phyloP scores from a whole-genome alignment of 2,797 vertebrate species.

The Botia kubotai region DNA sequence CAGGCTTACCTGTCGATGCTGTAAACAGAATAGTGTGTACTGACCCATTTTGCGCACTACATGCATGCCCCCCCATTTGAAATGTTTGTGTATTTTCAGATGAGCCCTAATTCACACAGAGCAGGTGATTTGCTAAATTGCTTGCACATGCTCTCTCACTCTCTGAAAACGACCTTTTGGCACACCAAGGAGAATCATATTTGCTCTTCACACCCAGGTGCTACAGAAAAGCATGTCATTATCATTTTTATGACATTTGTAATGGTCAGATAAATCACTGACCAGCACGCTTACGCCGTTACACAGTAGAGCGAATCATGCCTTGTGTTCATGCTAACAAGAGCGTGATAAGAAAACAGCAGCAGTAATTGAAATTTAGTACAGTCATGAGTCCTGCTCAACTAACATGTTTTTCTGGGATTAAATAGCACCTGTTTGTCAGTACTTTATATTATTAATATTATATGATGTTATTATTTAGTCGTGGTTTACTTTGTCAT shows the following conservation, averaged over 20 bases:
- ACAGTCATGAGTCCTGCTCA: not conserved
- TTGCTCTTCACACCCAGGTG: slow-evolving; percentile 60
- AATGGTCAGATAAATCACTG: slow-evolving; percentile 74
- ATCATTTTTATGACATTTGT: slow-evolving; percentile 77
- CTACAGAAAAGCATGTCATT: slow-evolving; percentile 64
- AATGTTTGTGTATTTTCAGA: not conserved
- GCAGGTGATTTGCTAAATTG: not conserved
- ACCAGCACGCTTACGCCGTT: slow-evolving; percentile 67
- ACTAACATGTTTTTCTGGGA: not conserved
- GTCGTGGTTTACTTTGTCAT: not conserved
- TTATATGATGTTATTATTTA: too few species aligned
- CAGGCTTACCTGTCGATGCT: too few species aligned
- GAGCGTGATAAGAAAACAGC: slow-evolving; percentile 14
- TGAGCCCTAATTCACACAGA: not conserved
- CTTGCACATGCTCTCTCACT: not conserved
- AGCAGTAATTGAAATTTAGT: not conserved
- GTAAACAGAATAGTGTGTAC: not conserved
- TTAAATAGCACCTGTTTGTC: not conserved
- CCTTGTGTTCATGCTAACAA: slow-evolving; percentile 57
- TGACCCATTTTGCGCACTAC: not conserved
- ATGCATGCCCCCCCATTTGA: not conserved
- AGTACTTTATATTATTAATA: not conserved
- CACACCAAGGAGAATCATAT: slow-evolving; percentile 10
- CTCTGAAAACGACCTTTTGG: slow-evolving; percentile 3
- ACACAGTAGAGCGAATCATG: slow-evolving; percentile 74